Base-by-base conservation (phyloP, 2,888 invertebrate species). In the Eubasilissa splendida region DNA sequence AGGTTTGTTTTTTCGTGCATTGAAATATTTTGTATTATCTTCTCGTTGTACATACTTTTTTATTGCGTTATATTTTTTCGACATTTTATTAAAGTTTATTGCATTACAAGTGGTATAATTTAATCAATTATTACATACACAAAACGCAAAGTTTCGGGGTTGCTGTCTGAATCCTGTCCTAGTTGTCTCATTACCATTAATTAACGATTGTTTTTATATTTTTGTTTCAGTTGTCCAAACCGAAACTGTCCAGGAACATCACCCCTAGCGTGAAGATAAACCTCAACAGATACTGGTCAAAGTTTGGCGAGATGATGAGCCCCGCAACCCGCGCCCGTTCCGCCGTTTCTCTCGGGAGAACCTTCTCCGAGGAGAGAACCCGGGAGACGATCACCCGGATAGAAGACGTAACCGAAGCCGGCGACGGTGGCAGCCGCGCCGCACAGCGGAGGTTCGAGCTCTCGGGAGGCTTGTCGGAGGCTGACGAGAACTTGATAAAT, bases 251-350 rank as follows among this genome's bases (percentile, higher is more conserved):
- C 12, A 88, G 93, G 83, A 90, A 90, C 85, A 89, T 93, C 86
- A 88, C 91, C 70, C 88, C 88, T 84, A 90, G 92, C 54, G 90
- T 92, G 85, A 90, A 91, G 84, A 91, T 93, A 86, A 93, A 93
- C 87, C 89, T 93, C 84, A 93, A 93, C 88, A 90, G 91, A 87
- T 92, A 92, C 87, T 93, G 93, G 93, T 90, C 91, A 84, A 91
- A 91, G 86, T 91, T 93, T 84, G 93, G 93, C 85, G 90, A 90
- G 83, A 87, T 92, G 84, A 90, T 92, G 86, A 89, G 91, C 85
- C 89, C 90, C 84, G 85, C 89, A 54, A 7, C 42, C 42, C 33
- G 33, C 5, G 53, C 52, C 12, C 52, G 33, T 22, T 54, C 71
- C 11, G 3, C 53, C 3, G 8, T 22, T 42, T 3, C n/a, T 42